Conservation (phyloP, 2,888 invertebrate species). For the Carabus problematicus region DNA sequence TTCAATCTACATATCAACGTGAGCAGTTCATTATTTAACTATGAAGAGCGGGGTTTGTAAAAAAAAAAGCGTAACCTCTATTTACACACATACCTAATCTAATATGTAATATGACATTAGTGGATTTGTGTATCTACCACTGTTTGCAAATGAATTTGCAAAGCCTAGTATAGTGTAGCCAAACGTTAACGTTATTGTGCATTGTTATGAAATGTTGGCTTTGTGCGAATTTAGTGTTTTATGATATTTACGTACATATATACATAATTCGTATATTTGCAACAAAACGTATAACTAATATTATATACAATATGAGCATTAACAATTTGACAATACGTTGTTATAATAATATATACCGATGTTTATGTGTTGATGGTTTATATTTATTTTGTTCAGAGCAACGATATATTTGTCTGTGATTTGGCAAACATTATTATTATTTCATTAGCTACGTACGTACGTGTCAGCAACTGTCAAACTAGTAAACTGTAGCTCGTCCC, state of each 20-base stretch:
- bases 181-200: conserved; percentile 36
- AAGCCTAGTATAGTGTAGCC: conserved; percentile 30
- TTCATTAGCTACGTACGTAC: too few relatives aligned
- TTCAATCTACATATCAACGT: conserved; percentile 35
- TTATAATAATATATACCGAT: conserved; percentile 36
- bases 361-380: conserved; percentile 30
- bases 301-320: conserved; percentile 28
- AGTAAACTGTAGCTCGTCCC: too few relatives aligned
- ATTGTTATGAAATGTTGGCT: conserved; percentile 36
- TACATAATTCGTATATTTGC: conserved; percentile 23
- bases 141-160: conserved; percentile 25
- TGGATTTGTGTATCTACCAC: conserved; percentile 12
- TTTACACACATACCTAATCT: neutral
- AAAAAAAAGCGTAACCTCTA: neutral
- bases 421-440: neutral
- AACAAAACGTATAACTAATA: conserved; percentile 21
- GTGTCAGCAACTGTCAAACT: too few relatives aligned
- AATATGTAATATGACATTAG: conserved; percentile 8
- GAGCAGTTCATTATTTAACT: conserved; percentile 8
- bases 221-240: neutral
- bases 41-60: conserved; percentile 23
- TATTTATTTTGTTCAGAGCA: conserved; percentile 33
- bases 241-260: neutral
- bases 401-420: conserved; percentile 38
- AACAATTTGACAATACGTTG: conserved; percentile 40